These are phyloP conservation scores for Acholoe squamosa DNA, from an alignment of 2,888 invertebrate species.

Conservation along the genomic window DNA sequence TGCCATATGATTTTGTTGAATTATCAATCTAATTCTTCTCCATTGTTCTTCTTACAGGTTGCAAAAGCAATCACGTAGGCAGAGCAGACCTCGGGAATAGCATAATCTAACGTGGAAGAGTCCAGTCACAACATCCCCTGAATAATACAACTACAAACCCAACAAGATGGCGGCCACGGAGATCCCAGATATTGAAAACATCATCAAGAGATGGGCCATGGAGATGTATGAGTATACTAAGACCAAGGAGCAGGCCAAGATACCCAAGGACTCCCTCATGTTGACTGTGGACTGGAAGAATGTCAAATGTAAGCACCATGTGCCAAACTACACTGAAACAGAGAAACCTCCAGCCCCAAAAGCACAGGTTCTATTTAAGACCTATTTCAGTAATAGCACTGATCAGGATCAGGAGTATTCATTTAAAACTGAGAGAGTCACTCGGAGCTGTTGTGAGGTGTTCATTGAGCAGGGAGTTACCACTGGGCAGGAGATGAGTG, in stretches of 20 bases:
- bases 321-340: slow-evolving; percentile 75
- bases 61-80: no score
- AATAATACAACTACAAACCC: not conserved
- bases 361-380: slow-evolving; percentile 70
- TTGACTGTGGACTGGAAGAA: slow-evolving; percentile 79
- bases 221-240: slow-evolving; percentile 81
- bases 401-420: slow-evolving; percentile 73
- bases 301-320: slow-evolving; percentile 75
- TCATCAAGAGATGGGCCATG: slow-evolving; percentile 83
- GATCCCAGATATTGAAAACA: slow-evolving; percentile 79
- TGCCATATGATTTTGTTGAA: no score
- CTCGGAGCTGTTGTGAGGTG: slow-evolving; percentile 78
- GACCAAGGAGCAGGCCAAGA: slow-evolving; percentile 74
- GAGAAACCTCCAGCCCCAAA: slow-evolving; percentile 73
- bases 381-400: slow-evolving; percentile 73
- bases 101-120: no score
- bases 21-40: no score
- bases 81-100: no score
- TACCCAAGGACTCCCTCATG: slow-evolving; percentile 72
- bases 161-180: slow-evolving; percentile 71
- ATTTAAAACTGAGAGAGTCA: slow-evolving; percentile 73
- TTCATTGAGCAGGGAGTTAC: slow-evolving; percentile 70
- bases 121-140: no score
- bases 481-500: slow-evolving; percentile 80
- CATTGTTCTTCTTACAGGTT: no score